phyloP scores from a whole-genome alignment of 2,797 vertebrate genomes.

The Vireo griseus region DNA sequence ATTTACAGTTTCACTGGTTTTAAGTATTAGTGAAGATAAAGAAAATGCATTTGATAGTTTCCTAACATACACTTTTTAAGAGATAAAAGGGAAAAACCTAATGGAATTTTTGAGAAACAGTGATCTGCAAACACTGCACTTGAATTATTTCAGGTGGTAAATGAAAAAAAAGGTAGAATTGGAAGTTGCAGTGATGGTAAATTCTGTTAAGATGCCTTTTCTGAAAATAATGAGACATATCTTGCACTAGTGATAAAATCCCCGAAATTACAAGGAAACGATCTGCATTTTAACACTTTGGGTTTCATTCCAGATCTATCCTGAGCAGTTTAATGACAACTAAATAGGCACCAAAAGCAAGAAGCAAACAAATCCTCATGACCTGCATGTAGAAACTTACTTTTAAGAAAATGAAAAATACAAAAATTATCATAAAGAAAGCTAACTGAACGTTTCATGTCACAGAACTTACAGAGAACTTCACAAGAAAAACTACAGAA shows the following conservation, averaged over 20 bases:
- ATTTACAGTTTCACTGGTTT: not conserved
- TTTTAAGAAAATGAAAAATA: not conserved
- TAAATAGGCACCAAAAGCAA: not conserved
- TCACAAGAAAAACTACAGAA: not conserved
- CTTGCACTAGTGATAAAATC: not conserved
- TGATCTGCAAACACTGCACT: not conserved
- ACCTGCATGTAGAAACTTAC: not conserved
- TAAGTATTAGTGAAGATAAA: not conserved
- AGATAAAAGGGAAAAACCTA: not conserved
- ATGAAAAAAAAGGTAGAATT: fast-evolving
- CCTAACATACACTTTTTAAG: not conserved
- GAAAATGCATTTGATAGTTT: not conserved
- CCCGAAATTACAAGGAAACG: not conserved
- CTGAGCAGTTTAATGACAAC: not conserved
- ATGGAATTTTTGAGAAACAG: not conserved
- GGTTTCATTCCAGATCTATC: not conserved
- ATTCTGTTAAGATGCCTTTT: not conserved
- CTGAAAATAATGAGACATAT: not conserved
- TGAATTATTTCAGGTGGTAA: not conserved
- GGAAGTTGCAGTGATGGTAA: not conserved
- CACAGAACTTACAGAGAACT: not conserved
- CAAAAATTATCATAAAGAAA: not conserved
- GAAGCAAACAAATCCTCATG: not conserved
- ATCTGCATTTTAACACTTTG: not conserved
- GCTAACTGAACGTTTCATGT: not conserved